Evolutionary conservation across 2,888 invertebrate genomes (phyloP).

Genomic region (Nomada lathburiana): DNA sequence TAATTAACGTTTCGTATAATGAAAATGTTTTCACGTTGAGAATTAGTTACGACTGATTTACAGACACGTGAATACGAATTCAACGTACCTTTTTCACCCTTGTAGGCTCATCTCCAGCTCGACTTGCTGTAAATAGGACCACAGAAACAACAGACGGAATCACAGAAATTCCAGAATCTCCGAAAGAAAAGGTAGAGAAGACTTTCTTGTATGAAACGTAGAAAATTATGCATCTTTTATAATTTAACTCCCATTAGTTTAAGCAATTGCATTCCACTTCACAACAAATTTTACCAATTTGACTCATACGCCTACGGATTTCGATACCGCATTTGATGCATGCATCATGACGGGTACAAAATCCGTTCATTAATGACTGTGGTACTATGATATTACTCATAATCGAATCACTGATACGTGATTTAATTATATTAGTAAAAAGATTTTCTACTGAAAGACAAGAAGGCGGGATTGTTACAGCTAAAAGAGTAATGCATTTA

Average conservation of each 20-base stretch:
- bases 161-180: slow-evolving; percentile 84
- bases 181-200: slow-evolving; percentile 85
- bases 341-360: neutral
- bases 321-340: neutral
- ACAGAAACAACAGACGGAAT: slow-evolving; percentile 79
- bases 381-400: neutral
- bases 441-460: neutral
- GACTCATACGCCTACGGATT: neutral
- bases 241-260: neutral
- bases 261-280: neutral
- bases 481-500: neutral
- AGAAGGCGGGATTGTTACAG: neutral
- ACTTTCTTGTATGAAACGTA: slow-evolving; percentile 28
- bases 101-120: slow-evolving; percentile 85
- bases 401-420: neutral
- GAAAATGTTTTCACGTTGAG: no score
- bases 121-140: slow-evolving; percentile 85
- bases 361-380: neutral
- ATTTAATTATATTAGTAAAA: neutral
- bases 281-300: neutral
- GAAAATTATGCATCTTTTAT: slow-evolving; percentile 20
- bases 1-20: no score
- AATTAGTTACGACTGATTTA: neutral
- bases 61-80: neutral
- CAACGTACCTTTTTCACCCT: slow-evolving; percentile 59